Conservation (phyloP, 2,797 vertebrate genomes). For the Acridotheres tristis region DNA sequence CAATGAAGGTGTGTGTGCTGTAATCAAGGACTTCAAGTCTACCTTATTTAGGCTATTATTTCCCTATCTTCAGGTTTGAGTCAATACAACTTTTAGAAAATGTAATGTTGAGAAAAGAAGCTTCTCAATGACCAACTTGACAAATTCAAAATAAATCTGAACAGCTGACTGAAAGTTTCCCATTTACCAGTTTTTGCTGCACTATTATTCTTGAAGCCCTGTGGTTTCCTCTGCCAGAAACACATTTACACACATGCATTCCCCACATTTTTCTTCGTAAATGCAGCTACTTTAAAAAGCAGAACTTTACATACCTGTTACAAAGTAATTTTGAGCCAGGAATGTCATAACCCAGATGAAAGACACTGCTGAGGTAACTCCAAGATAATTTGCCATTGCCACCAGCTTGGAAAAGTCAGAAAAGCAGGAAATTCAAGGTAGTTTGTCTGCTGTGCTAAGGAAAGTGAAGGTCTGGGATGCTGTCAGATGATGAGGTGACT, state of each 20-base stretch:
- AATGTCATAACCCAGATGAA: constrained; percentile 16
- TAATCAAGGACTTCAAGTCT: neutral
- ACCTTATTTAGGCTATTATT: neutral
- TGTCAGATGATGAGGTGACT: constrained; percentile 13
- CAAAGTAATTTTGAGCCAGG: constrained; percentile 7
- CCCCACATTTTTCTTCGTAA: neutral
- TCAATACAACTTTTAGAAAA: neutral
- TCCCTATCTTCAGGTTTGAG: neutral
- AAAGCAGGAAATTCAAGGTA: neutral
- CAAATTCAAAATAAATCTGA: neutral
- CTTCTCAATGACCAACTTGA: neutral
- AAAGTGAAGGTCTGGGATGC: neutral
- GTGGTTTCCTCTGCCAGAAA: neutral
- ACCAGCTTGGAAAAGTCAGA: neutral
- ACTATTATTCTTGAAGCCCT: neutral
- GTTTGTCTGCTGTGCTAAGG: neutral
- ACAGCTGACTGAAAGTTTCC: neutral
- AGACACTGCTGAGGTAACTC: constrained; percentile 22
- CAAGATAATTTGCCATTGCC: constrained; percentile 49
- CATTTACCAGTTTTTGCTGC: neutral
- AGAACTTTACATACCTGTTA: constrained; percentile 64
- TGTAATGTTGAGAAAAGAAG: neutral
- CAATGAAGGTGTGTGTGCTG: neutral
- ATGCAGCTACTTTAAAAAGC: neutral
- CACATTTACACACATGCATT: neutral